Percentiles rank a stretch among this genome's conserved stretches.
phyloP scores from a whole-genome alignment of 2,113 vertebrate genomes.

The Lophochroa leadbeateri region DNA sequence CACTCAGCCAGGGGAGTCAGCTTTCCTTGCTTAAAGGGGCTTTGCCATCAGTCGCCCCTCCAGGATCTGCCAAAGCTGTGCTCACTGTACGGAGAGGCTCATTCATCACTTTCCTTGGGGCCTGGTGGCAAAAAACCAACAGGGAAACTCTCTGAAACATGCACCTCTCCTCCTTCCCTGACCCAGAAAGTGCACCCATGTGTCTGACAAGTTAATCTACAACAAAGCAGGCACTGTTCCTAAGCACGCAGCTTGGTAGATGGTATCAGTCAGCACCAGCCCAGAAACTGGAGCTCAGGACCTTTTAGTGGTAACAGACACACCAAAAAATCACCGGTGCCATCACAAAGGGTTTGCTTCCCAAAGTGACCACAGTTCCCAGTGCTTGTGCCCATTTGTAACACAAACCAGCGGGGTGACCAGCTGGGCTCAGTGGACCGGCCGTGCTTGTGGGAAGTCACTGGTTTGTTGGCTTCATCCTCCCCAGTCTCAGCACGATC shows the following conservation, averaged over 20 bases:
- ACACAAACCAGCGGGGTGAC: background rate
- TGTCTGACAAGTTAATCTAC: background rate
- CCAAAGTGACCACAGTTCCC: background rate
- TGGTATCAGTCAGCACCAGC: background rate
- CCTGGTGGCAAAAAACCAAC: background rate
- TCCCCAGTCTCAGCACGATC: background rate
- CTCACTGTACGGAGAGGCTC: background rate
- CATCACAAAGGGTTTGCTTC: background rate
- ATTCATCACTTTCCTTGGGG: background rate
- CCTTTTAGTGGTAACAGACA: background rate
- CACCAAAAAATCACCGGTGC: background rate
- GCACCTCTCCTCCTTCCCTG: background rate
- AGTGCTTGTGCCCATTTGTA: background rate
- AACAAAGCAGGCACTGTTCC: background rate
- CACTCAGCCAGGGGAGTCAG: background rate
- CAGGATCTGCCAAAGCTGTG: background rate
- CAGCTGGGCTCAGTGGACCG: background rate
- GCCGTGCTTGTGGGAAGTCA: background rate
- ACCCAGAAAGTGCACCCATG: background rate
- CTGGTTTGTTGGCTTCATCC: background rate
- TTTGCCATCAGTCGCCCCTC: background rate
- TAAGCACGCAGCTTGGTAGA: background rate
- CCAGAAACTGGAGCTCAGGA: background rate
- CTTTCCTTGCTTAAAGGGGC: background rate
- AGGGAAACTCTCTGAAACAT: background rate